Percentiles rank a stretch among this genome's conserved stretches.
Evolutionary conservation across 2,888 invertebrate genomes (phyloP).

Genomic region (Lumbricus terrestris): DNA sequence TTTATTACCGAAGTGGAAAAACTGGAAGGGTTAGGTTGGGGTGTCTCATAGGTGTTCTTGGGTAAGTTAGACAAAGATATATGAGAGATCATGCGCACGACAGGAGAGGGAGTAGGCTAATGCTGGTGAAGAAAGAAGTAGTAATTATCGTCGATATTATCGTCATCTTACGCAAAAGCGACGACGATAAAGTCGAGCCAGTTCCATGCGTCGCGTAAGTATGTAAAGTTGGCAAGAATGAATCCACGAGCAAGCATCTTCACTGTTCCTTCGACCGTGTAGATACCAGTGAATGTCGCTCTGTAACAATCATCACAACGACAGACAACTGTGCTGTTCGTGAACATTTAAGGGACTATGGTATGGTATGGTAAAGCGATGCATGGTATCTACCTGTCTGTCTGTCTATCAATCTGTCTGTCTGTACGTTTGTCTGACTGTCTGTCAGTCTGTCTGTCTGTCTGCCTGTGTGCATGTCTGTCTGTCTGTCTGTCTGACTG

Average conservation of each 20-base stretch:
- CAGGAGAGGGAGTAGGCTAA: conserved; percentile 19
- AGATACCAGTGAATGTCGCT: conserved; percentile 99
- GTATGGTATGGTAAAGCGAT: background rate
- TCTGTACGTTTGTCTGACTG: no score
- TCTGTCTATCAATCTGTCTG: no score
- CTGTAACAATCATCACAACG: conserved; percentile 66
- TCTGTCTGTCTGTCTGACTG: no score
- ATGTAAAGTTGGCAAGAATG: conserved; percentile 98
- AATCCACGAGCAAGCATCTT: conserved; percentile 99
- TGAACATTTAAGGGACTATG: background rate
- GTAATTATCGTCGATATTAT: no score
- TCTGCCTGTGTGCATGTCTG: no score
- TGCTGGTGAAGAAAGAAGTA: conserved; percentile 14
- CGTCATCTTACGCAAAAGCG: conserved; percentile 92
- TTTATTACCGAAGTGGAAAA: background rate
- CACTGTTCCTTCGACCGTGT: conserved; percentile 98
- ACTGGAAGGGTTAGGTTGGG: background rate
- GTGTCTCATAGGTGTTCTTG: no score
- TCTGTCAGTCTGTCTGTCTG: no score
- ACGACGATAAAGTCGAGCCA: conserved; percentile 99
- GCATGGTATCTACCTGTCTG: no score
- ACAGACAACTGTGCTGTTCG: no score
- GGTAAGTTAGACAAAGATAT: background rate
- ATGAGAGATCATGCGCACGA: conserved; percentile 17
- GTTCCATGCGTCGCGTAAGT: conserved; percentile 99